These are phyloP conservation scores for Cyrtodaria siliqua DNA, from an alignment of 2,888 invertebrate species.

Conservation along the genomic window DNA sequence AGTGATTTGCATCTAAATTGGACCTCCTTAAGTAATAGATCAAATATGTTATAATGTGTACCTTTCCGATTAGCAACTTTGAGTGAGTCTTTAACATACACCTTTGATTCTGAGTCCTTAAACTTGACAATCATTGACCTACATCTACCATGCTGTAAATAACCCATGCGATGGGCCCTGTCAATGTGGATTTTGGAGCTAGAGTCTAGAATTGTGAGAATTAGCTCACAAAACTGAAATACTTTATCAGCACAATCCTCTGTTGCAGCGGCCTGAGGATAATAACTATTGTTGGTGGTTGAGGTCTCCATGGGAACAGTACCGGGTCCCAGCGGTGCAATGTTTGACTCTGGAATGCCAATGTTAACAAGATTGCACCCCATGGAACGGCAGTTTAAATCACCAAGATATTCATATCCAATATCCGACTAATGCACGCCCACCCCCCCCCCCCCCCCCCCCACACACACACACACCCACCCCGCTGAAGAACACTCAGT, in stretches of 20 bases:
- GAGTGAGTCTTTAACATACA: conserved; percentile 5
- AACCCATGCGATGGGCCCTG: conserved; percentile 2
- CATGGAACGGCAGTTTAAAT: no score
- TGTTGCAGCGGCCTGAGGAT: no score
- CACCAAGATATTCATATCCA: no score
- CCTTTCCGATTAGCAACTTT: not conserved
- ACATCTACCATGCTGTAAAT: not conserved
- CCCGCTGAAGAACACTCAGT: no score
- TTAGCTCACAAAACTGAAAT: not conserved
- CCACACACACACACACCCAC: no score
- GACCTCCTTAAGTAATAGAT: conserved; percentile 6
- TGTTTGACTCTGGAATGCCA: no score
- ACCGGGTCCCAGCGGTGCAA: no score
- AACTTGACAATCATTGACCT: conserved; percentile 12
- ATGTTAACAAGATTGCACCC: no score
- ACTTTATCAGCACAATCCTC: conserved; percentile 17
- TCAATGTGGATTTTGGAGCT: not conserved
- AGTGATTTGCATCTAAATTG: conserved; percentile 4
- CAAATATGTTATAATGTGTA: conserved; percentile 14
- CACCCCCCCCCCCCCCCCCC: no score
- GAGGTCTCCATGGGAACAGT: no score
- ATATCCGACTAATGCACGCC: no score
- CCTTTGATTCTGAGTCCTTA: conserved; percentile 8
- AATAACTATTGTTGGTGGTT: no score
- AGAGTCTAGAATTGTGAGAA: not conserved